phyloP scores from a whole-genome alignment of 1,140 invertebrate species.

The Acromyrmex heyeri region DNA sequence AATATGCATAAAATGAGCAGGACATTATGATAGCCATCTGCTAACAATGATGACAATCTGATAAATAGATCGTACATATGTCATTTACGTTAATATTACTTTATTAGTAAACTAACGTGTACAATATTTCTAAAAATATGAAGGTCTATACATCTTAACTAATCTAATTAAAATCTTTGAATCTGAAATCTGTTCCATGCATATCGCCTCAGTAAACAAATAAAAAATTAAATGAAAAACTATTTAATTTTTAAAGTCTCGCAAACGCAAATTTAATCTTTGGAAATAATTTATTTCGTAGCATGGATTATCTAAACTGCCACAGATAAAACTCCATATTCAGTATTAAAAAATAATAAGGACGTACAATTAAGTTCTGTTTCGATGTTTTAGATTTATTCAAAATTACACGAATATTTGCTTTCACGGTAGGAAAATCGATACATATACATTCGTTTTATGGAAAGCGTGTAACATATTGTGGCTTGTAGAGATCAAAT shows the following conservation, averaged over 20 bases:
- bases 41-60: slow-evolving; percentile 8
- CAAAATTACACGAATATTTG: slow-evolving; percentile 10
- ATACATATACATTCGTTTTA: not conserved
- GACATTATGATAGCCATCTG: not conserved
- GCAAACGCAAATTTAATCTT: slow-evolving; percentile 9
- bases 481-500: slow-evolving; percentile 34
- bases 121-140: not conserved
- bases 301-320: not conserved
- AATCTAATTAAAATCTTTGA: not conserved
- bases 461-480: not conserved
- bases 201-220: too few species aligned
- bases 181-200: not conserved
- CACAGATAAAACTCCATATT: slow-evolving; percentile 4
- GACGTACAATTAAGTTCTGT: slow-evolving; percentile 10
- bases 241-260: not conserved
- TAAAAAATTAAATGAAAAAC: not conserved
- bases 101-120: not conserved
- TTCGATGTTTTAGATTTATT: slow-evolving; percentile 25
- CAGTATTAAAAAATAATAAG: slow-evolving; percentile 15
- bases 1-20: slow-evolving; percentile 10
- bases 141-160: not conserved
- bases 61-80: not conserved
- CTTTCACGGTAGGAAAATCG: slow-evolving; percentile 2
- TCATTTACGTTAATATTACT: not conserved
- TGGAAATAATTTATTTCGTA: not conserved